These are phyloP conservation scores for Drosophila sproati DNA, from an alignment of 1,140 invertebrate genomes.

Conservation along the genomic window DNA sequence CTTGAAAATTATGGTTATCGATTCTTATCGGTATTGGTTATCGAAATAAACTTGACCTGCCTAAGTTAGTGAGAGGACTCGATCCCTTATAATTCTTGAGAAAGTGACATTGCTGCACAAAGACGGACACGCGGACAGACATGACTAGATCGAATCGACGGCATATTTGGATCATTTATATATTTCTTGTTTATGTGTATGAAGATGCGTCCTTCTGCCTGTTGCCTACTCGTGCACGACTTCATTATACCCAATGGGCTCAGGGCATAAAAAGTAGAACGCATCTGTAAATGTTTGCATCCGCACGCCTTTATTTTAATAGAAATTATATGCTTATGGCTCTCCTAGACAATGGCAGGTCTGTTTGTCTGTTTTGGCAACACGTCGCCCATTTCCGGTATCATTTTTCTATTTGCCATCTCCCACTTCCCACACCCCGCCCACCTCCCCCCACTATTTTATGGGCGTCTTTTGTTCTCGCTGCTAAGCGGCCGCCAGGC, in stretches of 20 bases:
- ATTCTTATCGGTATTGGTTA: too few species aligned
- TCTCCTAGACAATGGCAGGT: constrained; percentile 43
- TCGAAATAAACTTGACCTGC: too few species aligned
- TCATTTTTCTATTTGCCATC: constrained; percentile 6
- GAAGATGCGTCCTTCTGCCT: too few species aligned
- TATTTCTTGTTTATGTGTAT: too few species aligned
- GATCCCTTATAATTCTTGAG: too few species aligned
- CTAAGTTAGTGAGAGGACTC: too few species aligned
- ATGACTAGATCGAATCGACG: too few species aligned
- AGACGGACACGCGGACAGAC: too few species aligned
- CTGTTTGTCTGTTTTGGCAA: constrained; percentile 76
- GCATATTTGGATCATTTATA: too few species aligned
- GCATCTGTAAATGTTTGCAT: constrained; percentile 38
- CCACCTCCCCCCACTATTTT: neutral
- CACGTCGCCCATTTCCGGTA: constrained; percentile 67
- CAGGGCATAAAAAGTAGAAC: constrained; percentile 30
- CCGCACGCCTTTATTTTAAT: constrained; percentile 69
- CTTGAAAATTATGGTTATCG: too few species aligned
- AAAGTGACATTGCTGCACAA: too few species aligned
- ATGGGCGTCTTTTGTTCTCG: constrained; percentile 53
- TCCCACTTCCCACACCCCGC: constrained; percentile 1
- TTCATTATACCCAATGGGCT: neutral
- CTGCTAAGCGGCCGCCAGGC: constrained; percentile 12
- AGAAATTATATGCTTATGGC: constrained; percentile 75
- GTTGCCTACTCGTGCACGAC: too few species aligned